Evolutionary conservation across 2,113 vertebrate species (phyloP).

Genomic region (Porphyrio hochstetteri): DNA sequence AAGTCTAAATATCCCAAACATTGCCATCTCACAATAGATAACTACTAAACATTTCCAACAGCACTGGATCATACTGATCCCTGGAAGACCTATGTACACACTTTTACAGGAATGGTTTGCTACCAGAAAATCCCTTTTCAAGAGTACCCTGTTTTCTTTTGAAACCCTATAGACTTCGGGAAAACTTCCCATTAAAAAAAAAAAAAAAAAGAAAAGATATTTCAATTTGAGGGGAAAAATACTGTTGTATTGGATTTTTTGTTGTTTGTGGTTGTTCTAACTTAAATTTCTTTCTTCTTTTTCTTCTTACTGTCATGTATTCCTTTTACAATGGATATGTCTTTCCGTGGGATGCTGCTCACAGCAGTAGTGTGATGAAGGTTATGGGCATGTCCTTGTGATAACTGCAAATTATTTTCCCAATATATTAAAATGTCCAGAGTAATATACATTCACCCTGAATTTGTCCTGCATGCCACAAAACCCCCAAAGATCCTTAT

Average conservation of each 20-base stretch:
- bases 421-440: neutral
- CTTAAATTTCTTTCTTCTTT: neutral
- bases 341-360: neutral
- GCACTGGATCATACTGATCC: slow-evolving; percentile 14
- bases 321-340: neutral
- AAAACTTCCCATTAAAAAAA: neutral
- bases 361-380: neutral
- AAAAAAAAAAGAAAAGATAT: neutral
- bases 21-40: slow-evolving; percentile 32
- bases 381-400: neutral
- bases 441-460: neutral
- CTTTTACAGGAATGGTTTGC: neutral
- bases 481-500: neutral
- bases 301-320: neutral
- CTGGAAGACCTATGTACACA: neutral
- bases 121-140: slow-evolving; percentile 37
- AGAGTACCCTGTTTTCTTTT: neutral
- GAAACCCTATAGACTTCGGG: neutral
- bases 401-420: neutral
- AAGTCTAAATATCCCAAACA: slow-evolving; percentile 53
- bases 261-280: neutral
- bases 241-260: neutral
- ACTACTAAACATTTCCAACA: slow-evolving; percentile 40
- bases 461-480: neutral
- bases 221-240: neutral